Evolutionary conservation across 2,888 invertebrate genomes (phyloP).

Genomic region (Drosophila cognata): DNA sequence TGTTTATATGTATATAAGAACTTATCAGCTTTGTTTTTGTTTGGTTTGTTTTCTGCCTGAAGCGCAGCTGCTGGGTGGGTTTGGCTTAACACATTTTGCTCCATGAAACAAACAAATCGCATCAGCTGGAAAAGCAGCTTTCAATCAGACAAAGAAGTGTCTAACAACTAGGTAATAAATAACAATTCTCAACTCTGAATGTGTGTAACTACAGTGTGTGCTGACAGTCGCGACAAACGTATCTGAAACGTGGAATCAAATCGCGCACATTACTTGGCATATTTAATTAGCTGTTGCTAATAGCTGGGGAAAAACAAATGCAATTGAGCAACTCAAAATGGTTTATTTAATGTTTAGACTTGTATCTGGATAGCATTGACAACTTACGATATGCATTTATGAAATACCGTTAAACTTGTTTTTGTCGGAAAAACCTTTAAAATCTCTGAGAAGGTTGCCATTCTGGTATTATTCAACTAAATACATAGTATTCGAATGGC

Average conservation of each 20-base stretch:
- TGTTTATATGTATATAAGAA: constrained; percentile 11
- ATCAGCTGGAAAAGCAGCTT: constrained; percentile 1
- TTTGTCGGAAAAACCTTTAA: constrained; percentile 9
- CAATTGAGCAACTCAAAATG: not conserved
- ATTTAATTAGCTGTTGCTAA: not conserved
- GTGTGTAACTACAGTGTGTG: not conserved
- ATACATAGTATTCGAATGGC: not conserved
- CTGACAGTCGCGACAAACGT: not conserved
- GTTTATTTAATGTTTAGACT: not conserved
- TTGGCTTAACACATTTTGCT: constrained; percentile 1
- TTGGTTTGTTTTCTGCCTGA: not conserved
- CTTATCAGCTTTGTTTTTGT: constrained; percentile 45
- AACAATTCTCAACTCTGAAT: not conserved
- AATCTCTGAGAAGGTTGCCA: not conserved
- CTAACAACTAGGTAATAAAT: constrained; percentile 1
- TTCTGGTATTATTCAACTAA: not conserved
- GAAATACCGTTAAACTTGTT: constrained; percentile 2
- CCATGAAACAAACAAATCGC: constrained; percentile 2
- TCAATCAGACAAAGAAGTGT: not conserved
- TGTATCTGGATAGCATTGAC: constrained; percentile 11
- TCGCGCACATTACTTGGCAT: not conserved
- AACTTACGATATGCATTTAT: constrained; percentile 2
- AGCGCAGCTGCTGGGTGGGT: not conserved
- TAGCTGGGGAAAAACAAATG: not conserved
- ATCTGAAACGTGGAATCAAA: not conserved